Evolutionary conservation across 2,113 vertebrate species (phyloP), one percentile per base, ranked within the genome.

Genomic region (Dolichallabes microphthalmus): DNA sequence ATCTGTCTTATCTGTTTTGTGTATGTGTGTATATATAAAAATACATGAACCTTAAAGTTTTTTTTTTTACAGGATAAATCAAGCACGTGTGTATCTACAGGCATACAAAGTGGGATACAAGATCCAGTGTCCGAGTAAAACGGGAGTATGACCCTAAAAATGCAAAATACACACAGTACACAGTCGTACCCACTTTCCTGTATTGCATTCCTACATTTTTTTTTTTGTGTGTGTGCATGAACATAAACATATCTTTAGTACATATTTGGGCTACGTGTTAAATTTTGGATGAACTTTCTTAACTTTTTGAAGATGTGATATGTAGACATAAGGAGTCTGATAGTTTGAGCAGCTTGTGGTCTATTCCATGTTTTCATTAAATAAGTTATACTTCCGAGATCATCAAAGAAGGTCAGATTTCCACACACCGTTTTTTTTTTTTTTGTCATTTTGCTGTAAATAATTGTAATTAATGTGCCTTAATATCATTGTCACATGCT

Each of bases 51-150:
- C 1, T 39, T 79, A 4, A 60, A 79, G 15, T 82, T n/a, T 88
- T 1, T 86, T 60, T 61, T 85, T 76, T 89, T 91, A 2, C 88
- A 96, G 95, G 89, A 94, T 95, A 53, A 96, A 96, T 75, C 95
- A 96, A 91, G 94, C 94, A 1, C 93, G 95, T 4, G 94, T 96
- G 8, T 96, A 96, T 88, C 91, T 95, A 58, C 95, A 95, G 89
- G 95, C 95, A 15, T 96, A 96, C 90, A 92, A 92, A 82, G 95
- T 96, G 9, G 95, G 95, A 68, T 96, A 96, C 91, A 96, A 93
- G 88, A 94, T 95, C 91, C 94, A 95, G 85, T 96, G 95, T 92
- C 92, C 93, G 20, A 86, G 88, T 27, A 92, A 83, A 86, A 92
- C 82, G 57, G 87, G 89, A 73, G 86, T 86, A 90, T 92, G 80